A percentile compares a stretch with the other conserved stretches of the same genome.
Conservation (phyloP, 2,797 vertebrate genomes). For the Halcyon smyrnensis region DNA sequence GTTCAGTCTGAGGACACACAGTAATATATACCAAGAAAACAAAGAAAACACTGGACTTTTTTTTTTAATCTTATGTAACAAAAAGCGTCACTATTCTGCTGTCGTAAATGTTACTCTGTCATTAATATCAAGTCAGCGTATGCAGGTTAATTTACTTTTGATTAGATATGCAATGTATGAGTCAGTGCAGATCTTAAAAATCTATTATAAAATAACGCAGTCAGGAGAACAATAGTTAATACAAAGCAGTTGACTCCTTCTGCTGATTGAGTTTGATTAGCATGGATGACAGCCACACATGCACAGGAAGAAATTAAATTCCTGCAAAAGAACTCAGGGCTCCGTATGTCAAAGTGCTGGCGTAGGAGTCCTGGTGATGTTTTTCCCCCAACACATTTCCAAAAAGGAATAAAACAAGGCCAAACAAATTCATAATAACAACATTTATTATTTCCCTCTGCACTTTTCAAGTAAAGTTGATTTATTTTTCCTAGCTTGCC, state of each 20-base stretch:
- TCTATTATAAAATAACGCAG: background rate
- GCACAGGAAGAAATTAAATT: slow-evolving; percentile 14
- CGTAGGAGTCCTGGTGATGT: background rate
- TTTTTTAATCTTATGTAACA: background rate
- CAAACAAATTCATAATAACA: background rate
- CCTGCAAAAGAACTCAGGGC: background rate
- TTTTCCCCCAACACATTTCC: background rate
- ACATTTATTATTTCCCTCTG: background rate
- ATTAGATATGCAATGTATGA: background rate
- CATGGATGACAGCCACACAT: background rate
- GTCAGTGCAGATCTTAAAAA: slow-evolving; percentile 31
- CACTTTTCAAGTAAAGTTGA: background rate
- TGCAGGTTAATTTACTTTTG: slow-evolving; percentile 22
- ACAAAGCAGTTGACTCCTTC: slow-evolving; percentile 8
- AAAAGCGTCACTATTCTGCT: background rate
- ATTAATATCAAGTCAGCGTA: background rate
- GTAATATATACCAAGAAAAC: background rate
- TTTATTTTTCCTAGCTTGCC: background rate
- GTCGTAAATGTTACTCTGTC: background rate
- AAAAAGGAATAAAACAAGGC: slow-evolving; percentile 3
- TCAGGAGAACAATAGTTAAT: slow-evolving; percentile 32
- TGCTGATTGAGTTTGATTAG: slow-evolving; percentile 19
- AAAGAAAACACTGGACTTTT: background rate
- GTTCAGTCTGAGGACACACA: background rate
- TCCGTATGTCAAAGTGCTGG: background rate